These are phyloP conservation scores for Bombus pascuorum DNA, from an alignment of 1,140 invertebrate genomes.

Conservation along the genomic window DNA sequence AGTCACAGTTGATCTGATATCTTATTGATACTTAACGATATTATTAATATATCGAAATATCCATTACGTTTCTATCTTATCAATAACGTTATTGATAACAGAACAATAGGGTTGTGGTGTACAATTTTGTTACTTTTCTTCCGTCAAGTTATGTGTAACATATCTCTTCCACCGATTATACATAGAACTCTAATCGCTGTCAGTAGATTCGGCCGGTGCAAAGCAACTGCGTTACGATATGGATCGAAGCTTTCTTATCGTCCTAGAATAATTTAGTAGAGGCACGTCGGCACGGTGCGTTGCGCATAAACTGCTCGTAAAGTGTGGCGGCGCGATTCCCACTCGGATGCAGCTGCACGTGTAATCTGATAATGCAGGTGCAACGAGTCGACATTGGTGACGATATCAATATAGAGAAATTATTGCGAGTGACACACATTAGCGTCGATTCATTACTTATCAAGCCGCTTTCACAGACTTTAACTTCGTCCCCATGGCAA, in stretches of 20 bases:
- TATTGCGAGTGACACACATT: constrained; percentile 51
- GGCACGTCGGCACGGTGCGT: constrained; percentile 32
- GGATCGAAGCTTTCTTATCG: constrained; percentile 37
- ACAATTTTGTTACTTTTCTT: background rate
- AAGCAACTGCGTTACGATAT: background rate
- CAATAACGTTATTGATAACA: background rate
- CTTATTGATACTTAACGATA: background rate
- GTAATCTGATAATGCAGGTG: constrained; percentile 74
- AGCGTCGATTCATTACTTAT: constrained; percentile 39
- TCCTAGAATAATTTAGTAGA: constrained; percentile 55
- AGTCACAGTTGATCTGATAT: background rate
- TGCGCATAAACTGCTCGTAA: constrained; percentile 64
- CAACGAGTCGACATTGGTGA: constrained; percentile 58
- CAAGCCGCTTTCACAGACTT: constrained; percentile 2
- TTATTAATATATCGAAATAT: background rate
- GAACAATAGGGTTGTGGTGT: background rate
- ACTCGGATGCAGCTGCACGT: constrained; percentile 61
- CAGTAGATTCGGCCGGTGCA: background rate
- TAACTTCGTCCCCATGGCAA: background rate
- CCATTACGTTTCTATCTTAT: background rate
- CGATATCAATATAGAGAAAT: constrained; percentile 66
- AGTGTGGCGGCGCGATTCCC: constrained; percentile 54
- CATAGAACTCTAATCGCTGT: background rate
- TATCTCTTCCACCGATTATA: too few species aligned
- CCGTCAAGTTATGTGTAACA: background rate